Evolutionary conservation across 2,888 invertebrate species (phyloP), one percentile per base, ranked within the genome.

Genomic region (Augochlorella aurata): DNA sequence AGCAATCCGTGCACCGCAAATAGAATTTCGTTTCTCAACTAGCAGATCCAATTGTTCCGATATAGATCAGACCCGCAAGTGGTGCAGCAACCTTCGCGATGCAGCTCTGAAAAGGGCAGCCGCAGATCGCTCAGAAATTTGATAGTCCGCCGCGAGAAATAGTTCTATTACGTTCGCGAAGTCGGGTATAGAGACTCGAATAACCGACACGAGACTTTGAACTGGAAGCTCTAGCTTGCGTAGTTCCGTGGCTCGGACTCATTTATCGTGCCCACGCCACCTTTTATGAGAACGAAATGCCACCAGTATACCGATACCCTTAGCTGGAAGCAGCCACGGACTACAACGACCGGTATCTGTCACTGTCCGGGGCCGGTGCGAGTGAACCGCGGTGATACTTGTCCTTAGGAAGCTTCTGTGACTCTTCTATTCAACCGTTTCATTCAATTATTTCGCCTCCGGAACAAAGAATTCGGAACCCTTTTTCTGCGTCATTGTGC

Each of bases 241-340:
- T 82, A 83, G 78, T 86, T 88, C 86, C 82, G 79, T 84, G 83
- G 79, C 84, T 85, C 82, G 84, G 73, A 79, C 82, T 89, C 89
- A 87, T 90, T 90, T 88, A 84, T 90, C 88, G 83, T 82, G 80
- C 82, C 83, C 82, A 81, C 82, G 85, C 80, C 81, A 65, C 77
- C 81, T 82, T 81, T 89, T 82, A 84, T 84, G 83, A 84, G 89
- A 89, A 86, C 82, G 83, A 87, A 89, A 89, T 88, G 89, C 89
- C 90, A 90, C 89, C 84, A 85, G 89, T 90, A 90, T 89, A 91
- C 89, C 90, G 90, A 90, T 91, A 91, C 84, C 79, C 83, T 74
- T 77, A 74, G 69, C 76, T 72, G 63, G 73, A 38, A 66, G 74
- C 85, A 77, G 76, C 85, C 74, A 83, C 74, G 78, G 77, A 74